A percentile compares a stretch with the other conserved stretches of the same genome.
Conservation (phyloP, 2,113 vertebrate species). For the Percina caprodes region DNA sequence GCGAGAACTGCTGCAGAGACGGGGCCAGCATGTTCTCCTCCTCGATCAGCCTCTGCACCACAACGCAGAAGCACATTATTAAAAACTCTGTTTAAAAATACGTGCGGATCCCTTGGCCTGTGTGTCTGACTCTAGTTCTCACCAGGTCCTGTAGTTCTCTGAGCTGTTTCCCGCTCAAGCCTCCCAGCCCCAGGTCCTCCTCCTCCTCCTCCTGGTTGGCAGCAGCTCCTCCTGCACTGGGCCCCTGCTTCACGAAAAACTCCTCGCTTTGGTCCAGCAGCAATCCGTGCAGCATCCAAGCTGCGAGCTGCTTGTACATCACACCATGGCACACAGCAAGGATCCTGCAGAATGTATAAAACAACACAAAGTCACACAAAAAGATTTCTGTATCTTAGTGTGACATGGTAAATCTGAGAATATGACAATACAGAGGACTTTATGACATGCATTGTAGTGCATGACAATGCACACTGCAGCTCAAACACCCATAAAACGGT, state of each 20-base stretch:
- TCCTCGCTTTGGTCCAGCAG: conserved; percentile 96
- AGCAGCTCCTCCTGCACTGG: conserved; percentile 88
- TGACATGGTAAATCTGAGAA: too few species aligned
- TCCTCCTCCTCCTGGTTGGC: conserved; percentile 94
- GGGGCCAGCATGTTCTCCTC: conserved; percentile 99
- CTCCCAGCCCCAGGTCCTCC: conserved; percentile 95
- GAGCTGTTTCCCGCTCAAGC: conserved; percentile 95
- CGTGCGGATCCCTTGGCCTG: neutral
- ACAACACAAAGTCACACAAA: neutral
- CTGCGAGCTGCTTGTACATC: conserved; percentile 99
- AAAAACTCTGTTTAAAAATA: rapidly evolving
- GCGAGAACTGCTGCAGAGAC: conserved; percentile 96
- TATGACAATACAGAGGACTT: neutral
- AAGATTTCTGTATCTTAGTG: neutral
- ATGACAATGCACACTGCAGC: neutral
- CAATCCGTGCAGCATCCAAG: conserved; percentile 98
- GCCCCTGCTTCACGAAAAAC: conserved; percentile 96
- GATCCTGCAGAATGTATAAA: conserved; percentile 83
- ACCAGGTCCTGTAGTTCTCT: conserved; percentile 97
- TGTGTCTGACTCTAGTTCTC: conserved; percentile 16
- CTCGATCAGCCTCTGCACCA: conserved; percentile 91
- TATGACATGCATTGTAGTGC: neutral
- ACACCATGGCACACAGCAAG: conserved; percentile 96
- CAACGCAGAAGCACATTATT: neutral
- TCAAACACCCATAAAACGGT: neutral